Base-by-base conservation (phyloP, 2,888 invertebrate genomes). In the Heliconius charithonia region DNA sequence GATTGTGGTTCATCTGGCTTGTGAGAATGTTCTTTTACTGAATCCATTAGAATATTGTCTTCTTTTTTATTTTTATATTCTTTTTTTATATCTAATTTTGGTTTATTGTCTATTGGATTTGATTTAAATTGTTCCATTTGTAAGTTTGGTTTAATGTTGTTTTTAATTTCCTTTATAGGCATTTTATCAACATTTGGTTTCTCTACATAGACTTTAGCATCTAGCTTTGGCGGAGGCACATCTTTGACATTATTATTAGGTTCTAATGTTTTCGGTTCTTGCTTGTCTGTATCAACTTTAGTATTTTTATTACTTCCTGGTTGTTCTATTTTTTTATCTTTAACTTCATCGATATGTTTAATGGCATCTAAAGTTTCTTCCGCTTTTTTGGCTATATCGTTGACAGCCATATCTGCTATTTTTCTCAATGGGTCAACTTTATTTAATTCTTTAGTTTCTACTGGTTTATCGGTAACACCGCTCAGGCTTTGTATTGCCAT, bases 381-480 rank as follows among this genome's bases (percentile, higher is more conserved):
- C 12, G 93, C 93, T 80, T 94, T 91, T 80, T 93, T 91, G n/a
- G 91, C 92, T 83, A 95, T 95, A 82, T 95, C 92, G 83, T 95
- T 90, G 1, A 93, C 92, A n/a, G 92, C 94, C 32, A 92, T 89
- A 80, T 93, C 89, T 0, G 90, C 89, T 67, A 91, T 81, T 82
- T 91, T 89, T 76, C 90, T 88, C 76, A 92, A 84, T 4, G 85
- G 86, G 75, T 90, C 89, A 16, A 81, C 82, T 72, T 90, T 88
- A 67, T 87, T 88, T 19, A 85, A 87, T 22, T 75, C 84, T 27
- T 84, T 84, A 75, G 81, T 75, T 67, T 80, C 84, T 0, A 81
- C 85, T 9, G 93, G 91, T 83, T 91, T 91, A 45, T 95, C 93
- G 1, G 93, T 87, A 2, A 91, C 93, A 0, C 91, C 93, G 3